A percentile compares a stretch with the other conserved stretches of the same genome.
Conservation (phyloP, 2,797 vertebrate genomes). For the Poecile montanus region DNA sequence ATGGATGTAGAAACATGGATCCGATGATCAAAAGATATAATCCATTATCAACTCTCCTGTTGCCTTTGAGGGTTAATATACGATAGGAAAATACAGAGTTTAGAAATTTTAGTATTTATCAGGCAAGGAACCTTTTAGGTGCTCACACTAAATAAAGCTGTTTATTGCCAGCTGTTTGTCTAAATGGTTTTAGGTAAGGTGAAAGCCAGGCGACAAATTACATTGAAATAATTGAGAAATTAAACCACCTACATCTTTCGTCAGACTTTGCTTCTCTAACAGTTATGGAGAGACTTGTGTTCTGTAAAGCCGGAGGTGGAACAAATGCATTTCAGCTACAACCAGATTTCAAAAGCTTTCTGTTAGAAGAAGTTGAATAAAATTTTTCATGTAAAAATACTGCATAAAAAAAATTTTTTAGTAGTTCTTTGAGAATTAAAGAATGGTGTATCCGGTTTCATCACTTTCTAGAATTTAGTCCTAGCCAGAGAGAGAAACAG, state of each 20-base stretch:
- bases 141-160: neutral
- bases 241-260: neutral
- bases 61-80: neutral
- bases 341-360: neutral
- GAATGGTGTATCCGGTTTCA: neutral
- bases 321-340: neutral
- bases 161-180: neutral
- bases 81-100: neutral
- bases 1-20: neutral
- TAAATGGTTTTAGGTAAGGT: neutral
- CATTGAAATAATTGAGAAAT: neutral
- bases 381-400: neutral
- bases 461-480: neutral
- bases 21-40: neutral
- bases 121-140: neutral
- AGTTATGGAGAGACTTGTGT: neutral
- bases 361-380: neutral
- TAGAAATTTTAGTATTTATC: neutral
- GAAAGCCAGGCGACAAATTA: neutral
- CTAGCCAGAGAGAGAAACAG: neutral
- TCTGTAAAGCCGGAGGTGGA: neutral
- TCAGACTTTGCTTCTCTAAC: neutral
- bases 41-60: neutral
- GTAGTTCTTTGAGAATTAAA: neutral
- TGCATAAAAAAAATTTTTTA: neutral